Conservation (phyloP, 2,113 vertebrate genomes). For the Acrocephalus kingi region DNA sequence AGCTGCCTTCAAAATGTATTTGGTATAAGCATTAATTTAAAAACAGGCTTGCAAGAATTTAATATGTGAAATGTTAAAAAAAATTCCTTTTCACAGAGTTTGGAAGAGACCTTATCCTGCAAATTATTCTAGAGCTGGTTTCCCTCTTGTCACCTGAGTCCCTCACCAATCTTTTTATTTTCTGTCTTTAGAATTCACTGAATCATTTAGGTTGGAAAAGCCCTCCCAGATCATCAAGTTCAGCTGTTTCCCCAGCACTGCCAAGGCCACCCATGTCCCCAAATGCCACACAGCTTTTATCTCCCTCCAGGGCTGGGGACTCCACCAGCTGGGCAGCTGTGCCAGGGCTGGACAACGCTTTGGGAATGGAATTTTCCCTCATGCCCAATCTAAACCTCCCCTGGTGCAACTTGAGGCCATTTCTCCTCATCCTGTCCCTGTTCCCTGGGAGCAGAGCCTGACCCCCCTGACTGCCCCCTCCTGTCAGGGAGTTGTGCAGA, state of each 20-base stretch:
- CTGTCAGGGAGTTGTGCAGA: background rate
- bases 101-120: background rate
- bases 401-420: fast-evolving
- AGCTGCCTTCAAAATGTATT: background rate
- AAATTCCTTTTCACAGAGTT: background rate
- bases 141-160: background rate
- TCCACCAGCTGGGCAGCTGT: background rate
- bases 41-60: background rate
- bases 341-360: background rate
- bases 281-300: background rate
- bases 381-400: background rate
- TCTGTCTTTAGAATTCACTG: background rate
- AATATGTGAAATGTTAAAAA: background rate
- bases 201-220: background rate
- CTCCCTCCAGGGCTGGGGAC: background rate
- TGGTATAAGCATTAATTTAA: background rate
- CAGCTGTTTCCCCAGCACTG: background rate
- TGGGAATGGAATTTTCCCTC: background rate
- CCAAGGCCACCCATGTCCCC: background rate
- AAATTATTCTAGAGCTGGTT: background rate
- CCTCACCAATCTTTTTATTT: background rate
- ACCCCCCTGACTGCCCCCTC: fast-evolving
- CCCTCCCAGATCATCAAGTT: background rate
- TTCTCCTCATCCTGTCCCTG: fast-evolving
- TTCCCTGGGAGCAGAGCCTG: background rate